A percentile compares a stretch with the other conserved stretches of the same genome.
phyloP scores from a whole-genome alignment of 2,888 invertebrate species.

The Scrobipalpa costella region DNA sequence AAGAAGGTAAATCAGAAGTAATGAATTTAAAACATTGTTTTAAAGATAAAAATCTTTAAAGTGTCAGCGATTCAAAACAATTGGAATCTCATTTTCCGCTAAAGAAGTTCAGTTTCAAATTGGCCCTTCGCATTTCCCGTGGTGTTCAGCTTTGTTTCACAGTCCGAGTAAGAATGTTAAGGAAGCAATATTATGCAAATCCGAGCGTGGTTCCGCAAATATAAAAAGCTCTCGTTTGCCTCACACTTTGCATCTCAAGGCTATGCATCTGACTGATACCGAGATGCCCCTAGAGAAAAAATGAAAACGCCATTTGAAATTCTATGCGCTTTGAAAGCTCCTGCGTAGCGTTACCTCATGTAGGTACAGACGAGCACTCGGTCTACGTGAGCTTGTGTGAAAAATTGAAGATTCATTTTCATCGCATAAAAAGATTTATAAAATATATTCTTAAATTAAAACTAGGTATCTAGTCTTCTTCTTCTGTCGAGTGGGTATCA shows the following conservation, averaged over 20 bases:
- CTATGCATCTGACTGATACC: constrained; percentile 75
- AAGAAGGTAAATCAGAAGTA: constrained; percentile 2
- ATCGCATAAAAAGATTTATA: constrained; percentile 6
- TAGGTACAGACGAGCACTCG: constrained; percentile 13
- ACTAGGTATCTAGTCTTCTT: no score
- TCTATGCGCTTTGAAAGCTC: constrained; percentile 72
- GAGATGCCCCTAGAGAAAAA: constrained; percentile 75
- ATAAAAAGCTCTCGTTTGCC: constrained; percentile 75
- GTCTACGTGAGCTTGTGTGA: constrained; percentile 18
- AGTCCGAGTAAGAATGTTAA: constrained; percentile 71
- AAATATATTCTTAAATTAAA: no score
- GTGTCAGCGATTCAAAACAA: constrained; percentile 23
- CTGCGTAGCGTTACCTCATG: constrained; percentile 52
- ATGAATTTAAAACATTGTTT: neutral
- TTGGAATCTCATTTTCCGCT: constrained; percentile 22
- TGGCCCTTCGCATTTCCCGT: constrained; percentile 36
- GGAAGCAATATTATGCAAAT: constrained; percentile 82
- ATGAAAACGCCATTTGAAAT: constrained; percentile 77
- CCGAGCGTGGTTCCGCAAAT: constrained; percentile 73
- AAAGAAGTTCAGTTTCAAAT: constrained; percentile 20
- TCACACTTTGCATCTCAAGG: constrained; percentile 80
- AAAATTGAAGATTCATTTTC: constrained; percentile 16
- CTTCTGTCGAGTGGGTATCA: no score
- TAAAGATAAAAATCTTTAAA: constrained; percentile 20
- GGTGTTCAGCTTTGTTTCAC: constrained; percentile 60